These are phyloP conservation scores for Dendrocopos noguchii DNA, from an alignment of 2,113 vertebrate genomes.

Conservation along the genomic window DNA sequence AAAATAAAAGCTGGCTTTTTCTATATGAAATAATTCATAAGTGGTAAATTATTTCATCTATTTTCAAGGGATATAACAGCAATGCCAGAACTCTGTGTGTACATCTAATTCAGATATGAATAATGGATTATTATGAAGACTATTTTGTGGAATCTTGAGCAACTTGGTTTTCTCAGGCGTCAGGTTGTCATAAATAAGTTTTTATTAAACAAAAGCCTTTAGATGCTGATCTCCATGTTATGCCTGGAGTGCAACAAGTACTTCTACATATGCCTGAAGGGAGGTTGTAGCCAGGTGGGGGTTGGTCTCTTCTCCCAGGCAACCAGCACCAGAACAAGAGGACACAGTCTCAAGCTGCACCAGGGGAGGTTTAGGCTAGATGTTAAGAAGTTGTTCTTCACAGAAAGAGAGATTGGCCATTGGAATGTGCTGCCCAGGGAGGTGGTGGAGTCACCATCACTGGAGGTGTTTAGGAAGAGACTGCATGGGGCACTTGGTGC, in stretches of 20 bases:
- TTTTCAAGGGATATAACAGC: background rate
- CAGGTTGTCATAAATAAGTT: background rate
- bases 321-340: too few species aligned
- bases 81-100: background rate
- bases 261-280: background rate
- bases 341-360: too few species aligned
- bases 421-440: too few species aligned
- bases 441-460: too few species aligned
- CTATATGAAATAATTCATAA: background rate
- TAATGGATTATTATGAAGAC: background rate
- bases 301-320: too few species aligned
- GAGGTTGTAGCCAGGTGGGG: too few species aligned
- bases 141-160: background rate
- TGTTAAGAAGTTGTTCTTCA: too few species aligned
- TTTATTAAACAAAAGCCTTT: background rate
- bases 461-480: too few species aligned
- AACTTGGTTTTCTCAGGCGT: background rate
- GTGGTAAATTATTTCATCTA: background rate
- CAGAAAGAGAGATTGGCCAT: too few species aligned
- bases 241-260: background rate
- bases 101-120: background rate
- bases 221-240: background rate
- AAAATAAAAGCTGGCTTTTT: background rate
- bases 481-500: too few species aligned
- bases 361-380: too few species aligned